Percentiles rank a stretch among this genome's conserved stretches.
These are phyloP conservation scores for Gymnodraco acuticeps DNA, from an alignment of 2,797 vertebrate genomes.

Conservation along the genomic window DNA sequence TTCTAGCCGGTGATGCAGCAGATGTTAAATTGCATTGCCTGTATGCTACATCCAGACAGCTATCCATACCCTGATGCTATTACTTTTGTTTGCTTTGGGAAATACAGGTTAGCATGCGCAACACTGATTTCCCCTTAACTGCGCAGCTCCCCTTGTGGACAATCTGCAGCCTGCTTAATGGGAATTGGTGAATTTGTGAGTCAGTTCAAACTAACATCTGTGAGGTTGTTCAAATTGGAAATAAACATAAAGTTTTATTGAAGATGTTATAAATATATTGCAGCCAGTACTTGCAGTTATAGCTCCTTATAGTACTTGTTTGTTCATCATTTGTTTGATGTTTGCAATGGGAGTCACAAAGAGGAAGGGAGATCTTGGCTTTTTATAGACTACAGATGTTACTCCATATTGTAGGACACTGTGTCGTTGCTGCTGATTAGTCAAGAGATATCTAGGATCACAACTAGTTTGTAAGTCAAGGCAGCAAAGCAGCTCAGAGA, in stretches of 20 bases:
- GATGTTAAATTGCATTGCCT: no score
- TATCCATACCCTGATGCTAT: no score
- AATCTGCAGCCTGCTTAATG: background rate
- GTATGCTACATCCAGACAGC: no score
- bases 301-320: constrained; percentile 8
- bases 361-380: constrained; percentile 15
- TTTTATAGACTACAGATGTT: constrained; percentile 21
- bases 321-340: constrained; percentile 22
- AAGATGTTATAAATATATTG: constrained; percentile 3
- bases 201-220: no score
- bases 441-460: constrained; percentile 37
- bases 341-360: constrained; percentile 12
- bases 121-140: background rate
- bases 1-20: no score
- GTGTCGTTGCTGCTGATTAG: constrained; percentile 34
- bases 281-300: constrained; percentile 17
- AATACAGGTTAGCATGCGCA: background rate
- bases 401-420: constrained; percentile 5
- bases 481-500: constrained; percentile 33
- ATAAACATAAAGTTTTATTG: background rate
- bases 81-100: no score
- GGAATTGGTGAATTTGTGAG: no score
- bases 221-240: background rate
- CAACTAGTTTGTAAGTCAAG: constrained; percentile 37
- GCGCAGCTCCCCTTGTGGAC: background rate